phyloP scores from a whole-genome alignment of 1,140 invertebrate genomes.

The Aphelenchoides avenae region DNA sequence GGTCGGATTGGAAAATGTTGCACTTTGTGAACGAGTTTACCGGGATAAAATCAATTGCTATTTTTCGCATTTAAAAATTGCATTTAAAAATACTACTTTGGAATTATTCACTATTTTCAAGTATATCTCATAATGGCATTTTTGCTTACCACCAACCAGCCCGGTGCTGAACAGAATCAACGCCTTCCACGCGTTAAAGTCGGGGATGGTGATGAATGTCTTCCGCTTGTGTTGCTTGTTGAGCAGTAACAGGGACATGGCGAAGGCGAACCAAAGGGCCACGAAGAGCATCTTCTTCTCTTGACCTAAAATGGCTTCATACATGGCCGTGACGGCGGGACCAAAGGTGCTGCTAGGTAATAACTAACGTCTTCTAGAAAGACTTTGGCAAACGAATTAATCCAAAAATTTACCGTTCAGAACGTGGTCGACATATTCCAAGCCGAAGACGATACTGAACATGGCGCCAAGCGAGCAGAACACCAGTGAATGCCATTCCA shows the following conservation, averaged over 20 bases:
- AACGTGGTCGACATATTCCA: conserved; percentile 10
- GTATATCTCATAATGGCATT: conserved; percentile 1
- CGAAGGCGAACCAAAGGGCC: conserved; percentile 47
- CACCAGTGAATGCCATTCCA: conserved; percentile 19
- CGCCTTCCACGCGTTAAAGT: conserved; percentile 31
- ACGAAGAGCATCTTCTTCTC: conserved; percentile 50
- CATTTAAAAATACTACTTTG: conserved; percentile 5
- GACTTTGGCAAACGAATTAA: neutral
- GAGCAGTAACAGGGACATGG: conserved; percentile 37
- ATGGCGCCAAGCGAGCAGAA: conserved; percentile 6
- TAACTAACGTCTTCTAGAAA: neutral
- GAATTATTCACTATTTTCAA: conserved; percentile 1
- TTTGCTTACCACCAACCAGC: conserved; percentile 30
- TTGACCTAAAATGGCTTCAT: conserved; percentile 4
- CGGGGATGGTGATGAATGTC: conserved; percentile 35
- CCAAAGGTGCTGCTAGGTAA: neutral
- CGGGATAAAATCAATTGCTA: no score
- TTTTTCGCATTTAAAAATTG: conserved; percentile 1
- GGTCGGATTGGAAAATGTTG: conserved; percentile 1
- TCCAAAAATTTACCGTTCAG: neutral
- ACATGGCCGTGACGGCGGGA: no score
- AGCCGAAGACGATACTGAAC: conserved; percentile 11
- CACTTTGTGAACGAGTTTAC: no score
- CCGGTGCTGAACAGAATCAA: conserved; percentile 37
- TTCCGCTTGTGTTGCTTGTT: conserved; percentile 38